Base-by-base conservation (phyloP, 2,888 invertebrate species). In the Sarcophaga variegata region DNA sequence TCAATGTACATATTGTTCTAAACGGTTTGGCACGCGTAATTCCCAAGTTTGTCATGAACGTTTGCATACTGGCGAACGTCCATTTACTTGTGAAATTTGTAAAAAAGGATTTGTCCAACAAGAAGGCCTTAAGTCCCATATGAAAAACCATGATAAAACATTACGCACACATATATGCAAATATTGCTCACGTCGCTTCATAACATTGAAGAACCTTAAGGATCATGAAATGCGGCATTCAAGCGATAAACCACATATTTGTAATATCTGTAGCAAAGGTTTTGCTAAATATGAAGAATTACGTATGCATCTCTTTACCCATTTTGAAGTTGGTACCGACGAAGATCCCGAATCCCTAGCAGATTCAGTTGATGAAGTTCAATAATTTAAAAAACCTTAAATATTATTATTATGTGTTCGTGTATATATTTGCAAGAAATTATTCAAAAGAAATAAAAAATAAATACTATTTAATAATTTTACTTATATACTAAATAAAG, bases 1-100 rank as follows among this genome's bases (percentile, higher is more conserved):
- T 72, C 89, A 88, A 22, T 93, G 93, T 75, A 87, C 82, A 0
- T 90, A 90, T 77, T 93, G 93, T 67, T 89, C 90, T 4, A 92
- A 91, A 78, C 88, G 90, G 11, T 93, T 93, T 79, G 92, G 92
- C 0, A 92, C 92, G 0, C 91, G 91, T 20, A 91, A 91, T 81
- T 91, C 92, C 0, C 90, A 91, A 87, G 64, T 91, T 47, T 90
- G 92, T 2, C 92, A 92, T 82, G 92, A 92, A 80, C 90, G 91
- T 10, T 70, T 92, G 54, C 92, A 92, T 70, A 89, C 89, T 4
- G 90, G 90, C 11, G 90, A 90, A 78, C 80, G 88, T 25, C 90
- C 90, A 0, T 89, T 83, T 67, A 71, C 47, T 8, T 90, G 90
- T 78, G 84, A 89, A 54, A 67, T 90, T 0, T 90, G 90, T 71